Percentiles rank a stretch among this genome's conserved stretches.
phyloP scores from a whole-genome alignment of 2,888 invertebrate species.

The Agrochola lychnidis region DNA sequence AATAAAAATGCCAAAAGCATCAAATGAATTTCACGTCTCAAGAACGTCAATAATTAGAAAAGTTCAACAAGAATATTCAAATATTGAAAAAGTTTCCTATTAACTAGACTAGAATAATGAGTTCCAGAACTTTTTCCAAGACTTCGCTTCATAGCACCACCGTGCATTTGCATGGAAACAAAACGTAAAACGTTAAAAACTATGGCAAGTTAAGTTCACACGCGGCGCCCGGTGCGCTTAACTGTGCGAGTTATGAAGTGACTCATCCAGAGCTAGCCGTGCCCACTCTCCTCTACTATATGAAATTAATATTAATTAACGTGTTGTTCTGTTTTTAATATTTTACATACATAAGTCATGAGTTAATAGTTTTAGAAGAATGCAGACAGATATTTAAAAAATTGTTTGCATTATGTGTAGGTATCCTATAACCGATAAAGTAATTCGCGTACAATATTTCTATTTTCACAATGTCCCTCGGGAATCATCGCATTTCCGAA shows the following conservation, averaged over 20 bases:
- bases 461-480: too few species aligned
- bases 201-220: conserved; percentile 13
- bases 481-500: too few species aligned
- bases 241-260: conserved; percentile 24
- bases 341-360: not conserved
- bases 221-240: conserved; percentile 32
- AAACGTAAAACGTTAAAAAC: conserved; percentile 15
- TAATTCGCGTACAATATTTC: too few species aligned
- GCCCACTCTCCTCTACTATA: conserved; percentile 17
- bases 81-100: conserved; percentile 43
- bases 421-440: too few species aligned
- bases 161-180: conserved; percentile 15
- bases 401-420: too few species aligned
- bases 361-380: too few species aligned
- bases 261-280: conserved; percentile 28
- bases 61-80: conserved; percentile 39
- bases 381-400: too few species aligned
- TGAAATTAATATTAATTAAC: conserved; percentile 28
- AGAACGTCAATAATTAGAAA: conserved; percentile 47
- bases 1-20: conserved; percentile 2
- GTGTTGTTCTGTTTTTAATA: not conserved
- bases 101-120: conserved; percentile 33
- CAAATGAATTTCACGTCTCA: conserved; percentile 1
- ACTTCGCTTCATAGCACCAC: not conserved
- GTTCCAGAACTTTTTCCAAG: conserved; percentile 24